Percentiles rank a stretch among this genome's conserved stretches.
Evolutionary conservation across 2,113 vertebrate genomes (phyloP).

Genomic region (Platichthys stellatus): DNA sequence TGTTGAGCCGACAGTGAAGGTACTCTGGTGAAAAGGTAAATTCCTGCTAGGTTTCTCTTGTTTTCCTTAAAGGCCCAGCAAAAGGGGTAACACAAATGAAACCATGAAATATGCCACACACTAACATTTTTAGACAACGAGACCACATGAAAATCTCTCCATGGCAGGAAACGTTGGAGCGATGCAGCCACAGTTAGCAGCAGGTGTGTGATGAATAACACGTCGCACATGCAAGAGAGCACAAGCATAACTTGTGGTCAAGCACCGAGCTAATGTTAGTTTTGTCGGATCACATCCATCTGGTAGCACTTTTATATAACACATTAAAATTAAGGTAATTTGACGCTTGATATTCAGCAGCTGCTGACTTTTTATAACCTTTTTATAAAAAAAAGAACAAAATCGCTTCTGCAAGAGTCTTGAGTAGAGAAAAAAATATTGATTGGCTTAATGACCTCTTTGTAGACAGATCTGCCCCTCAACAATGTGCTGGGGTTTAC

Average conservation of each 20-base stretch:
- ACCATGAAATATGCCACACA: too few species aligned
- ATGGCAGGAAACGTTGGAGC: not conserved
- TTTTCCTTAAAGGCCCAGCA: too few species aligned
- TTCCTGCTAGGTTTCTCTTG: not conserved
- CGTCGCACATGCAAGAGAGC: not conserved
- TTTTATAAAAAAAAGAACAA: not conserved
- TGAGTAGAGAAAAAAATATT: not conserved
- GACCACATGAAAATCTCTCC: not conserved
- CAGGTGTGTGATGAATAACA: constrained; percentile 14
- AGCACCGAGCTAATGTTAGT: constrained; percentile 1
- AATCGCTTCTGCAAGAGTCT: not conserved
- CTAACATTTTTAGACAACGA: not conserved
- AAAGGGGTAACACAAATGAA: too few species aligned
- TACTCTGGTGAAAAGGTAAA: not conserved
- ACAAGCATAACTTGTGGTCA: constrained; percentile 4
- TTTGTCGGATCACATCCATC: constrained; percentile 12
- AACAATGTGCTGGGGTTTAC: not conserved
- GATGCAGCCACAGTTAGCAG: not conserved
- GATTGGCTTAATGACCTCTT: not conserved
- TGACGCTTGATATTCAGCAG: constrained; percentile 16
- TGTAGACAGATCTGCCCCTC: not conserved
- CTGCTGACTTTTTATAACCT: not conserved
- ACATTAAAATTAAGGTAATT: constrained; percentile 26
- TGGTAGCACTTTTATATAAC: constrained; percentile 31
- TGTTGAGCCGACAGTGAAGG: constrained; percentile 2